Evolutionary conservation across 2,888 invertebrate species (phyloP), one percentile per base, ranked within the genome.

Genomic region (Clostera curtula): DNA sequence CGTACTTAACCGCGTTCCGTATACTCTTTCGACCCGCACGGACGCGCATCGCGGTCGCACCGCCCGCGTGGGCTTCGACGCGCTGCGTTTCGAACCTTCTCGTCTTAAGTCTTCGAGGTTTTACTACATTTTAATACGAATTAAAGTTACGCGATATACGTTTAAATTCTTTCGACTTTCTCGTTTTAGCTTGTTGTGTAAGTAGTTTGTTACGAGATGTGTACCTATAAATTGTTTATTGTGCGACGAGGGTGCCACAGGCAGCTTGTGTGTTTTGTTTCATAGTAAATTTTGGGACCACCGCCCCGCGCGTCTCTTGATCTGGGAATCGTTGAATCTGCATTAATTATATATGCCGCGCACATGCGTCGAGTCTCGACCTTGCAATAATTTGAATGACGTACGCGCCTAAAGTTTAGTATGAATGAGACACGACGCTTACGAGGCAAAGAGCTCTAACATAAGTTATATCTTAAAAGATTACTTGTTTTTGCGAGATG

Each of bases 261-360:
- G 58, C 67, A 59, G 67, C 63, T 65, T 60, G 58, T 58, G 64
- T 68, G 69, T 76, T 76, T 69, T 67, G 63, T 69, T 79, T 82
- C 76, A 76, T 79, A 77, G 65, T 76, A 75, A 75, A 79, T 74
- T 76, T 80, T 80, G 82, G 82, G 82, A 82, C 82, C 82, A 82
- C 65, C 73, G 55, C 59, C 64, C 62, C 56, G 49, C 56, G 54
- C 60, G 56, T 56, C 40, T 52, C 52, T 53, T 45, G 49, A 60
- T 49, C 59, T 56, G 45, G 48, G 34, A 44, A 46, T 36, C 24
- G 25, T 17, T 25, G 26, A 19, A 42, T 39, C 49, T 52, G 43
- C 35, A 34, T 32, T 28, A 27, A 38, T 29, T 44, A 29, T 43
- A 40, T 38, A 29, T 27, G 34, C 39, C 32, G 38, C 12, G 12